phyloP scores from a whole-genome alignment of 2,797 vertebrate species.

The Sitta carolinensis region DNA sequence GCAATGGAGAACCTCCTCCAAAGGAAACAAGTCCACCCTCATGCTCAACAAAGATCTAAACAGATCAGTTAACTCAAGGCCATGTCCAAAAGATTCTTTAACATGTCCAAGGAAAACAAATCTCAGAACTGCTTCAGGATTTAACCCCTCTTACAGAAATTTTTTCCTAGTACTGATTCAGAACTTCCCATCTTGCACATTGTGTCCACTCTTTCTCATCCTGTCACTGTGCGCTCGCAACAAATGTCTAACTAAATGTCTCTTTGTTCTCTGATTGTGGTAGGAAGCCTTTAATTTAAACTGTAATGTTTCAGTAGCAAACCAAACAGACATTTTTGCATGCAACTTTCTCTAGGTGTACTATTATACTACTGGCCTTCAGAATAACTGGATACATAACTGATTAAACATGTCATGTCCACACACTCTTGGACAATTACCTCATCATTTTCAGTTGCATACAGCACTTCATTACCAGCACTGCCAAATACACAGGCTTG shows the following conservation, averaged over 20 bases:
- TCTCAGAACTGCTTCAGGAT: neutral
- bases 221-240: neutral
- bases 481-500: slow-evolving; percentile 97
- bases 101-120: neutral
- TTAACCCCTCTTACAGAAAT: neutral
- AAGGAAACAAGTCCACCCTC: neutral
- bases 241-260: neutral
- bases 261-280: neutral
- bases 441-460: slow-evolving; percentile 94
- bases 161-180: neutral
- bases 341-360: neutral
- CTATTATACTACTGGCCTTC: neutral
- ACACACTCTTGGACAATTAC: slow-evolving; percentile 72
- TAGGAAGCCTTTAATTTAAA: neutral
- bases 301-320: neutral
- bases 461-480: slow-evolving; percentile 94
- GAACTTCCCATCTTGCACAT: neutral
- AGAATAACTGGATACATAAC: neutral
- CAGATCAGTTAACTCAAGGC: neutral
- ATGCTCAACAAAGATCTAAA: neutral
- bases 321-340: neutral
- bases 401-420: neutral
- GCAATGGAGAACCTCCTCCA: neutral
- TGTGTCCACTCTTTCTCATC: neutral
- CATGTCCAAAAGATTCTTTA: neutral